Evolutionary conservation across 2,113 vertebrate genomes (phyloP).

Genomic region (Trichomycterus rosablanca): DNA sequence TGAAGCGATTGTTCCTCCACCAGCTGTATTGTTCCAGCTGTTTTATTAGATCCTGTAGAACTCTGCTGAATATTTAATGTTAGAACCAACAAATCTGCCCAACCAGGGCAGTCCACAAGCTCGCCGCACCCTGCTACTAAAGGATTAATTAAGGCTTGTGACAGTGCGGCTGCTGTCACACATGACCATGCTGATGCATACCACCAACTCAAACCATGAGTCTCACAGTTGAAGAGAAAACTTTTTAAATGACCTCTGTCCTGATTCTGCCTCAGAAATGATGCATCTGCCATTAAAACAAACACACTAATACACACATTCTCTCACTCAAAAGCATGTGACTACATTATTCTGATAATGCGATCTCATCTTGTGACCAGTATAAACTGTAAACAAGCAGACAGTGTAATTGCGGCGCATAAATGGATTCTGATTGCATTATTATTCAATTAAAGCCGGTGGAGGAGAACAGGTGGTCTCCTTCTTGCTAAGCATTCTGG

Average conservation of each 20-base stretch:
- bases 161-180: no score
- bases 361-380: slow-evolving; percentile 58
- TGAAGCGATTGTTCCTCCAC: no score
- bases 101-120: no score
- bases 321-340: slow-evolving; percentile 4
- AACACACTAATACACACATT: slow-evolving; percentile 4
- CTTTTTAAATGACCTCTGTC: background rate
- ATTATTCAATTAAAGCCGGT: slow-evolving; percentile 69
- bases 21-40: no score
- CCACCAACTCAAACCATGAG: no score
- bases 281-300: no score
- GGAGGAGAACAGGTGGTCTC: slow-evolving; percentile 63
- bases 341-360: slow-evolving; percentile 58
- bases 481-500: slow-evolving; percentile 42
- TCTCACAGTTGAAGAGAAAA: background rate
- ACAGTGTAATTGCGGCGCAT: slow-evolving; percentile 57
- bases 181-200: no score
- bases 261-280: background rate
- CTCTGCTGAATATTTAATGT: no score
- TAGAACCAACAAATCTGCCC: no score
- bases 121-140: no score
- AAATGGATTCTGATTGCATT: slow-evolving; percentile 66
- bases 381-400: slow-evolving; percentile 64
- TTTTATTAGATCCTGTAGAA: no score
- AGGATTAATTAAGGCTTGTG: no score